Conservation (phyloP, 2,797 vertebrate genomes). For the Lithobates sylvaticus region DNA sequence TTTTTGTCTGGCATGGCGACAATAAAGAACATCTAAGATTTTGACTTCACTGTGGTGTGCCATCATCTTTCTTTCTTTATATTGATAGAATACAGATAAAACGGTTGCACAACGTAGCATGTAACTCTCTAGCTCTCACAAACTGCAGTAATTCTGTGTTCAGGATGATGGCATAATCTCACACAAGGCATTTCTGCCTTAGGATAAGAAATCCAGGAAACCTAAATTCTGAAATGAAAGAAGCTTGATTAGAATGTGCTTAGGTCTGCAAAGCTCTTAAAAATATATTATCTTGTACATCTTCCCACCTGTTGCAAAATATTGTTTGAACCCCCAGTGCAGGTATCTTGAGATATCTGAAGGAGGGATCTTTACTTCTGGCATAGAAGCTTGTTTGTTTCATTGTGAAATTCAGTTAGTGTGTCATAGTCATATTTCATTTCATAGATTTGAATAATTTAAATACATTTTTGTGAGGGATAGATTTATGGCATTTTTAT, state of each 20-base stretch:
- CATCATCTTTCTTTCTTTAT: no score
- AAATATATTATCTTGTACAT: not conserved
- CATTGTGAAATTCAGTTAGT: not conserved
- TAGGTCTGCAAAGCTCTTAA: not conserved
- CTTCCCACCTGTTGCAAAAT: not conserved
- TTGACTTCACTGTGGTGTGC: no score
- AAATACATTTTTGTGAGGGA: no score
- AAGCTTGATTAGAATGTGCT: not conserved
- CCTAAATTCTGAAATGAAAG: not conserved
- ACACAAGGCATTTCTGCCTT: not conserved
- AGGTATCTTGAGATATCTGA: not conserved
- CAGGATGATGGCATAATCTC: not conserved
- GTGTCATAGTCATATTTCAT: no score
- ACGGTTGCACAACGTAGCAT: no score
- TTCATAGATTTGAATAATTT: no score
- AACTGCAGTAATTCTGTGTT: not conserved
- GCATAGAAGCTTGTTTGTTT: not conserved
- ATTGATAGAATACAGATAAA: no score
- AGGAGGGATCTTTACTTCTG: not conserved
- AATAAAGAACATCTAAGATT: no score
- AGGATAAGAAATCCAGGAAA: not conserved
- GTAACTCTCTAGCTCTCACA: no score
- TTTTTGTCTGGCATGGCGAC: no score
- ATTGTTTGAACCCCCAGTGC: not conserved
- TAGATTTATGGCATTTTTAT: no score